Conservation (phyloP, 2,113 vertebrate species). For the Calypte anna region DNA sequence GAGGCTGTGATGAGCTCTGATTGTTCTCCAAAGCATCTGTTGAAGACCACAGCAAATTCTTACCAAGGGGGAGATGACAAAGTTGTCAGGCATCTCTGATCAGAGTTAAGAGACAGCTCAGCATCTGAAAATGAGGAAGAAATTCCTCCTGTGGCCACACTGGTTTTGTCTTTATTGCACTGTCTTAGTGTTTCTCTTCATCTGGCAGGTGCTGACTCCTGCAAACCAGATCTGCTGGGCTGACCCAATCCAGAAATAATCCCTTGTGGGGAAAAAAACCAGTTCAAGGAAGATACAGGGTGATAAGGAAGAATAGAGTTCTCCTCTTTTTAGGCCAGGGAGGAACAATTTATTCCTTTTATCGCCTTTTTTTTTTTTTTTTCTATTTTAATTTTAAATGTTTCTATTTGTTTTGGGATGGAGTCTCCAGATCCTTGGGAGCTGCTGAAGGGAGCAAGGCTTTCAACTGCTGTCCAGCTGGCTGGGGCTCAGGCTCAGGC, state of each 20-base stretch:
- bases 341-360: constrained; percentile 71
- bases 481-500: constrained; percentile 14
- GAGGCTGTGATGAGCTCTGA: background rate
- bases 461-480: constrained; percentile 73
- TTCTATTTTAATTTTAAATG: constrained; percentile 66
- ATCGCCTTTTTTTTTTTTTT: background rate
- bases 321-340: background rate
- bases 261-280: background rate
- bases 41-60: background rate
- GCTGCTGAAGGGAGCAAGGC: constrained; percentile 25
- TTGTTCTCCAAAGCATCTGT: background rate
- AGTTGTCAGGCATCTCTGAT: background rate
- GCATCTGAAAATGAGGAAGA: background rate
- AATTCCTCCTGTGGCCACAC: background rate
- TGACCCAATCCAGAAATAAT: background rate
- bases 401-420: constrained; percentile 71
- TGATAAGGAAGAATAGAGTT: background rate
- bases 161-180: background rate
- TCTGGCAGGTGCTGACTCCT: background rate
- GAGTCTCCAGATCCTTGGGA: constrained; percentile 1
- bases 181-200: background rate
- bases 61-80: background rate
- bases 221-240: background rate
- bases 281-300: background rate
- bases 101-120: background rate